These are phyloP conservation scores for Adelphocoris suturalis DNA, from an alignment of 2,888 invertebrate genomes.

Conservation along the genomic window DNA sequence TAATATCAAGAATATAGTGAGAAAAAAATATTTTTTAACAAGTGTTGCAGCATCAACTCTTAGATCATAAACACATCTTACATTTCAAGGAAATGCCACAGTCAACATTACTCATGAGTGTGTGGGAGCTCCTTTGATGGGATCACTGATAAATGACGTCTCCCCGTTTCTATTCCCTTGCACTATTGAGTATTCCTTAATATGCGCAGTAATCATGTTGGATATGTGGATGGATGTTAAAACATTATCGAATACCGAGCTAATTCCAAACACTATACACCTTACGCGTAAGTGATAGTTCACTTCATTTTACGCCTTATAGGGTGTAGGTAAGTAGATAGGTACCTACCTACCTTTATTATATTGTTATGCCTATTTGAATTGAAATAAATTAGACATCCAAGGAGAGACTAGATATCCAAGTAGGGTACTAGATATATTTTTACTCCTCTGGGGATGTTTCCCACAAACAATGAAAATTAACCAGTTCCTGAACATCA, in stretches of 20 bases:
- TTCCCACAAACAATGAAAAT: no score
- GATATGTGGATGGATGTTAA: slow-evolving; percentile 95
- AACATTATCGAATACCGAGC: slow-evolving; percentile 78
- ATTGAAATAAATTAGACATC: no score
- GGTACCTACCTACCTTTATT: background rate
- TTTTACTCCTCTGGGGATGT: no score
- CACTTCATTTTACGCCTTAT: background rate
- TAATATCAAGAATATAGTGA: background rate
- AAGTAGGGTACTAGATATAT: no score
- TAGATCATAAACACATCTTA: no score
- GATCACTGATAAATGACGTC: slow-evolving; percentile 84
- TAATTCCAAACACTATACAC: slow-evolving; percentile 2
- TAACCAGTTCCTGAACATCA: no score
- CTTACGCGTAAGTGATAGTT: background rate
- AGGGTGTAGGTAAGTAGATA: background rate
- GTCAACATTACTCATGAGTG: slow-evolving; percentile 40
- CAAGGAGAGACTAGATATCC: no score
- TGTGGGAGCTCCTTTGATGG: slow-evolving; percentile 83
- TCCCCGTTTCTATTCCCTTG: slow-evolving; percentile 94
- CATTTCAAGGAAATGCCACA: background rate
- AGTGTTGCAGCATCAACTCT: no score
- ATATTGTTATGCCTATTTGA: background rate
- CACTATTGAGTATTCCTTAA: slow-evolving; percentile 93
- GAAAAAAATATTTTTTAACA: no score
- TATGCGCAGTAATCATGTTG: slow-evolving; percentile 92